Evolutionary conservation across 2,888 invertebrate genomes (phyloP).

Genomic region (Tridacna crocea): DNA sequence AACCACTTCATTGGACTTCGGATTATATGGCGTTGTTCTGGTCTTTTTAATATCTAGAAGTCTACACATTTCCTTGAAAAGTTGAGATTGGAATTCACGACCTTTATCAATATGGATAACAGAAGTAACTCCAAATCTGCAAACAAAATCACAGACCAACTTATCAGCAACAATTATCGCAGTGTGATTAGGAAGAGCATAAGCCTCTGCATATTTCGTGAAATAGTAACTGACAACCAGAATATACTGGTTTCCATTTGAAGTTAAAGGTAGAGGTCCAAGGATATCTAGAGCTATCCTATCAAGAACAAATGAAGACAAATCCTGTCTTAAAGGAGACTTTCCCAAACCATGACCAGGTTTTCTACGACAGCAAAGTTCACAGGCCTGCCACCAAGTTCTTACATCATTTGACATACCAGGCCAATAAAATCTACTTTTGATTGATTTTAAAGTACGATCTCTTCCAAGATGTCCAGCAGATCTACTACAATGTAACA

Average conservation of each 20-base stretch:
- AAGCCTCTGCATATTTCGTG: conserved; percentile 42
- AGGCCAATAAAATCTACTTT: conserved; percentile 28
- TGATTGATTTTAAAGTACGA: conserved; percentile 20
- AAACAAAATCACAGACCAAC: conserved; percentile 23
- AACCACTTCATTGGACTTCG: conserved; percentile 39
- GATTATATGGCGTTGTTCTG: conserved; percentile 43
- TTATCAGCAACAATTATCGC: conserved; percentile 30
- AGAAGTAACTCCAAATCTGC: conserved; percentile 29
- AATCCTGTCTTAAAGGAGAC: conserved; percentile 21
- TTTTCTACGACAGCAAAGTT: conserved; percentile 22
- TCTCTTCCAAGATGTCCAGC: conserved; percentile 23
- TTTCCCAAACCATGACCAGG: conserved; percentile 33
- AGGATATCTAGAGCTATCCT: conserved; percentile 29
- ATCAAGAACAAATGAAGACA: conserved; percentile 1
- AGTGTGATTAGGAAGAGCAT: conserved; percentile 22
- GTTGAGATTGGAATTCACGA: conserved; percentile 30
- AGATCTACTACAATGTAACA: conserved; percentile 12
- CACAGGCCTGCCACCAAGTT: conserved; percentile 27
- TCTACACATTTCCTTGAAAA: conserved; percentile 33
- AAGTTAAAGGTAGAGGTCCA: conserved; percentile 28
- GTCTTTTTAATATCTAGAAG: conserved; percentile 38
- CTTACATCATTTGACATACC: conserved; percentile 16
- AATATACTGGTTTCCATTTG: conserved; percentile 31
- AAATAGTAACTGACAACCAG: conserved; percentile 31
- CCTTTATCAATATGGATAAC: conserved; percentile 44